Conservation (phyloP, 2,888 invertebrate genomes). For the Elegia similella region DNA sequence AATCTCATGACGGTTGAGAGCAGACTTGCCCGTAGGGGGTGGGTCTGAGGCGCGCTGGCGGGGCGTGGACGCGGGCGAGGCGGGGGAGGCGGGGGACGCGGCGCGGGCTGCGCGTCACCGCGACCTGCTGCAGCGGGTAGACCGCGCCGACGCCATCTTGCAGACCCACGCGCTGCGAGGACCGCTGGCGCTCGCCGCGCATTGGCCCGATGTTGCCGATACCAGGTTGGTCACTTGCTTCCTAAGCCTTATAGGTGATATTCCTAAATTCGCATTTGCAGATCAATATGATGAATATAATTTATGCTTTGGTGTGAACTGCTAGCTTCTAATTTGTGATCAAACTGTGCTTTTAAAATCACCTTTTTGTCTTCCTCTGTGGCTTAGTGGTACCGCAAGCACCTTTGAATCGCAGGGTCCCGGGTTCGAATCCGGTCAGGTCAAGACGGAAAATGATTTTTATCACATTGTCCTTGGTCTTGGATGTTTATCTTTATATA, state of each 20-base stretch:
- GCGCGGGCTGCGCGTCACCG: constrained; percentile 84
- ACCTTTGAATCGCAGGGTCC: too few relatives aligned
- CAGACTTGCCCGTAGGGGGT: neutral
- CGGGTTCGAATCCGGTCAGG: too few relatives aligned
- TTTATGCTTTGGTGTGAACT: too few relatives aligned
- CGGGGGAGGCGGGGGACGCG: constrained; percentile 76
- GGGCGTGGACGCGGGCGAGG: constrained; percentile 21
- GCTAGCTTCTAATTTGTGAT: too few relatives aligned
- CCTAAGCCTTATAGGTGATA: neutral
- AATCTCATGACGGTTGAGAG: constrained; percentile 6
- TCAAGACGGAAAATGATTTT: too few relatives aligned
- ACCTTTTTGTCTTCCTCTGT: too few relatives aligned
- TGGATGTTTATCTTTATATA: too few relatives aligned
- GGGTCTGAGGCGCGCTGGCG: neutral
- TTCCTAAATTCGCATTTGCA: too few relatives aligned
- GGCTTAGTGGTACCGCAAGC: too few relatives aligned
- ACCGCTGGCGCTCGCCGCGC: constrained; percentile 74
- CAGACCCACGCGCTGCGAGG: constrained; percentile 83
- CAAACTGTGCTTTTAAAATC: too few relatives aligned
- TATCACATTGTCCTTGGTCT: too few relatives aligned
- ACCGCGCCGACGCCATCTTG: constrained; percentile 85
- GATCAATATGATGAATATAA: too few relatives aligned
- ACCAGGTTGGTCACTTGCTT: constrained; percentile 67
- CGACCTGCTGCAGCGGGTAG: constrained; percentile 84
- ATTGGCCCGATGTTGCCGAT: constrained; percentile 85